Percentiles rank a stretch among this genome's conserved stretches.
Evolutionary conservation across 2,888 invertebrate genomes (phyloP).

Genomic region (Drosophila histrio): DNA sequence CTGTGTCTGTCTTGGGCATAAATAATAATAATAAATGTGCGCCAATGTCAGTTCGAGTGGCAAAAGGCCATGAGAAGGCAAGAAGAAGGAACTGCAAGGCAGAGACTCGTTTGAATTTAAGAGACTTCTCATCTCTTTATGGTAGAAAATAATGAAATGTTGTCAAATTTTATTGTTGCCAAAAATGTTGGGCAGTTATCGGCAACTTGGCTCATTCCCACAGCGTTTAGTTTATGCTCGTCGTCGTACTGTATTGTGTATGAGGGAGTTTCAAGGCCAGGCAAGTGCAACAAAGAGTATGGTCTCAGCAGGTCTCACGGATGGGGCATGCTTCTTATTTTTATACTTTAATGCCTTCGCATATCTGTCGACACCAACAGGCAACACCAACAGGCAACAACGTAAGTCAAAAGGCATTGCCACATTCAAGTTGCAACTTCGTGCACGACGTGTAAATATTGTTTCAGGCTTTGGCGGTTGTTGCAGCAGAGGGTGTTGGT

Average conservation of each 20-base stretch:
- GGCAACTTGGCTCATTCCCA: constrained; percentile 17
- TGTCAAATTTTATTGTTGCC: constrained; percentile 11
- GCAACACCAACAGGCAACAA: constrained; percentile 23
- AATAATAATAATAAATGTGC: constrained; percentile 70
- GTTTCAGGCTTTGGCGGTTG: constrained; percentile 58
- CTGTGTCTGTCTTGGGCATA: constrained; percentile 38
- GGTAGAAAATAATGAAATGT: constrained; percentile 43
- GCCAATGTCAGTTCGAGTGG: constrained; percentile 61
- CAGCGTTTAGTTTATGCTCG: background rate
- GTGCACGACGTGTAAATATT: constrained; percentile 80
- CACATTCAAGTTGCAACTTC: constrained; percentile 74
- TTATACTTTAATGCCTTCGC: constrained; percentile 70
- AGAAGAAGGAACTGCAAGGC: background rate
- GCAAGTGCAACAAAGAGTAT: constrained; percentile 66
- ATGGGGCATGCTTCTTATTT: constrained; percentile 67
- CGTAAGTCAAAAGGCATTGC: constrained; percentile 24
- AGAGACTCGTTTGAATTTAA: background rate
- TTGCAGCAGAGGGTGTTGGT: too few relatives aligned
- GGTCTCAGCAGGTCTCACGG: constrained; percentile 40
- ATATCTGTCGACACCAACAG: constrained; percentile 71
- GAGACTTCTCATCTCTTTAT: too few relatives aligned
- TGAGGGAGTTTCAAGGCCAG: constrained; percentile 65
- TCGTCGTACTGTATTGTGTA: constrained; percentile 4
- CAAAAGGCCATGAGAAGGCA: constrained; percentile 45
- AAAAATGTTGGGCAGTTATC: constrained; percentile 18